phyloP scores from a whole-genome alignment of 2,888 invertebrate genomes.

The Thymelicus acteon region DNA sequence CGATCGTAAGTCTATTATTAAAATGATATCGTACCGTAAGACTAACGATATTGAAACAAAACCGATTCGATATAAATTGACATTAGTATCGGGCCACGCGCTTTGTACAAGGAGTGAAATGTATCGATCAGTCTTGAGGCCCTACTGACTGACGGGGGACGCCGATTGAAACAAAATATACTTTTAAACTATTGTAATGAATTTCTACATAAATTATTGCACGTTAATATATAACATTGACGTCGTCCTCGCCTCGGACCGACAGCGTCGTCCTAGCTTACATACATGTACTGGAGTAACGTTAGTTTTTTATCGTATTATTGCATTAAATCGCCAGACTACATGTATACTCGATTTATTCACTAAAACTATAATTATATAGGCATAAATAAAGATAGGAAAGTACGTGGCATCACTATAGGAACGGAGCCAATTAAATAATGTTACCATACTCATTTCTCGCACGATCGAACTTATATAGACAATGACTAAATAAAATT shows the following conservation, averaged over 20 bases:
- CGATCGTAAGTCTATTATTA: conserved; percentile 34
- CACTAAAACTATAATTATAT: conserved; percentile 67
- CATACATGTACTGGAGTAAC: conserved; percentile 54
- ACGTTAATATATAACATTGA: conserved; percentile 67
- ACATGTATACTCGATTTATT: conserved; percentile 48
- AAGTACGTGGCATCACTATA: conserved; percentile 73
- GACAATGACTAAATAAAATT: conserved; percentile 81
- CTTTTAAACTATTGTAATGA: conserved; percentile 70
- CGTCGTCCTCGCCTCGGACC: conserved; percentile 53
- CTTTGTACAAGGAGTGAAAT: conserved; percentile 70
- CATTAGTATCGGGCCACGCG: conserved; percentile 65
- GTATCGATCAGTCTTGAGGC: conserved; percentile 78
- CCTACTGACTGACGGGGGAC: conserved; percentile 56
- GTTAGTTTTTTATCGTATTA: conserved; percentile 46
- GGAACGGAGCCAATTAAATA: conserved; percentile 77
- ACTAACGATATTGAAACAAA: conserved; percentile 32
- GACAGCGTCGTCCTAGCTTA: conserved; percentile 57
- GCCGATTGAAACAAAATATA: conserved; percentile 69
- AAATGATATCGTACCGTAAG: conserved; percentile 40
- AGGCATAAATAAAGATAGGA: conserved; percentile 78
- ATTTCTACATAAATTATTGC: conserved; percentile 80
- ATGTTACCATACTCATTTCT: conserved; percentile 62
- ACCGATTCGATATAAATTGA: conserved; percentile 63
- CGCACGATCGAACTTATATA: conserved; percentile 77
- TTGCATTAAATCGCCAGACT: conserved; percentile 61